phyloP scores from a whole-genome alignment of 2,797 vertebrate genomes.

The Lepilemur septentrionalis region DNA sequence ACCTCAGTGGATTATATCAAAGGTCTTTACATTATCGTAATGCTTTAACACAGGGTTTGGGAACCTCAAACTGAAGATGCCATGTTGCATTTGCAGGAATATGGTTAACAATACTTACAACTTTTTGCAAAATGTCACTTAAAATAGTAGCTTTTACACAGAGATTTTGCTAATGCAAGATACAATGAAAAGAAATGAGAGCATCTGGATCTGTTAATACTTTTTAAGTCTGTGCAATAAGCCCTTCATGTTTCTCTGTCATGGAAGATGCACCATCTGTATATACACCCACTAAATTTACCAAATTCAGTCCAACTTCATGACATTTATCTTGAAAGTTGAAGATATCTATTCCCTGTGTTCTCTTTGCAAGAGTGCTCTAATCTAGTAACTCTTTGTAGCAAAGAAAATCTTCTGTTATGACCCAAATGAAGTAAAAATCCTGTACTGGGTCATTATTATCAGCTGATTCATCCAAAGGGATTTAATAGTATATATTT shows the following conservation, averaged over 20 bases:
- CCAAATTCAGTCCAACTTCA: not conserved
- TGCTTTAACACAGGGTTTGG: not conserved
- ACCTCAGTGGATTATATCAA: not conserved
- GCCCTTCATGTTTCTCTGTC: not conserved
- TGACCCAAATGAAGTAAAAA: not conserved
- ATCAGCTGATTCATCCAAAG: not conserved
- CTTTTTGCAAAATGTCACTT: not conserved
- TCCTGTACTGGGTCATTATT: not conserved
- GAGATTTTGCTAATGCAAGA: not conserved
- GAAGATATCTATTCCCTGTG: not conserved
- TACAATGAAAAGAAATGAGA: not conserved
- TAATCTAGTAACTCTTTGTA: not conserved
- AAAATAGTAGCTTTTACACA: not conserved
- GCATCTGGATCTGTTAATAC: not conserved
- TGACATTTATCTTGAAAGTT: not conserved
- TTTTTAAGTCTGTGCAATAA: not conserved
- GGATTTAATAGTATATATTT: not conserved
- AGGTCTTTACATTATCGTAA: not conserved
- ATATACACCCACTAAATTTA: not conserved
- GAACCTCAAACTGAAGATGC: not conserved
- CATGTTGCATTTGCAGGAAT: not conserved
- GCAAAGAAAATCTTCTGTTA: not conserved
- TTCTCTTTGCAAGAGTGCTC: not conserved
- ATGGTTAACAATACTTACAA: not conserved
- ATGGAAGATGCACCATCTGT: not conserved